Conservation (phyloP, 2,797 vertebrate genomes). For the Falco cherrug region DNA sequence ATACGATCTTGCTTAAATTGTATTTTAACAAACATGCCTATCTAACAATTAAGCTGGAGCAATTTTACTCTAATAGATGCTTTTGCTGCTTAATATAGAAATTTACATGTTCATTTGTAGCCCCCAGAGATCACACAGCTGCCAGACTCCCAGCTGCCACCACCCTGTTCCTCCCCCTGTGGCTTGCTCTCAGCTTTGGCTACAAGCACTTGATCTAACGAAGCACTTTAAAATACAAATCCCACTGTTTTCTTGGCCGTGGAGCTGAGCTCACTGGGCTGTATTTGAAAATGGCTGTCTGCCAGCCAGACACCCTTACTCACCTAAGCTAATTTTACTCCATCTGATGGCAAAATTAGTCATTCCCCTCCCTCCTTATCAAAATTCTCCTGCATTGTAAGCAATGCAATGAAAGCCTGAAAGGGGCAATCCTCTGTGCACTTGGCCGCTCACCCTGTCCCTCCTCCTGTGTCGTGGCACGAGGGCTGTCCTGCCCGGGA, state of each 20-base stretch:
- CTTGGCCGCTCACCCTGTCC: neutral
- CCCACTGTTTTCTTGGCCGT: neutral
- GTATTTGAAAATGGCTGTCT: neutral
- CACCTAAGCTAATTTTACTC: slow-evolving; percentile 66
- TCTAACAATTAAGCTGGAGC: slow-evolving; percentile 69
- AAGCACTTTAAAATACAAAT: slow-evolving; percentile 51
- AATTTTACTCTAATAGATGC: slow-evolving; percentile 66
- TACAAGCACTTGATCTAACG: neutral
- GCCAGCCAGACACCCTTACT: slow-evolving; percentile 67
- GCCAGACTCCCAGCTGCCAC: slow-evolving; percentile 60
- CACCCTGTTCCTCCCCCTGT: neutral
- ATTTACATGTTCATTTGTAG: slow-evolving; percentile 62
- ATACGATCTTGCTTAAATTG: slow-evolving; percentile 59
- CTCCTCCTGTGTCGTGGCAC: rapidly evolving
- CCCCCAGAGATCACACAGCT: slow-evolving; percentile 53
- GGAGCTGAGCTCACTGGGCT: slow-evolving; percentile 45
- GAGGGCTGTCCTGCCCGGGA: neutral
- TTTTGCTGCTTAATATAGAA: slow-evolving; percentile 72
- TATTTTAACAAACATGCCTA: slow-evolving; percentile 72
- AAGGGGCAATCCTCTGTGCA: neutral
- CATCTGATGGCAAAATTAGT: slow-evolving; percentile 42
- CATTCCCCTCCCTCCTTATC: slow-evolving; percentile 11
- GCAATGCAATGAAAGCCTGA: neutral
- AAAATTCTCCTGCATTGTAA: neutral
- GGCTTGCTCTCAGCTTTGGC: slow-evolving; percentile 33